These are phyloP conservation scores for Chiridota heheva DNA, from an alignment of 35 echinoderm and acorn worm species.

Conservation along the genomic window DNA sequence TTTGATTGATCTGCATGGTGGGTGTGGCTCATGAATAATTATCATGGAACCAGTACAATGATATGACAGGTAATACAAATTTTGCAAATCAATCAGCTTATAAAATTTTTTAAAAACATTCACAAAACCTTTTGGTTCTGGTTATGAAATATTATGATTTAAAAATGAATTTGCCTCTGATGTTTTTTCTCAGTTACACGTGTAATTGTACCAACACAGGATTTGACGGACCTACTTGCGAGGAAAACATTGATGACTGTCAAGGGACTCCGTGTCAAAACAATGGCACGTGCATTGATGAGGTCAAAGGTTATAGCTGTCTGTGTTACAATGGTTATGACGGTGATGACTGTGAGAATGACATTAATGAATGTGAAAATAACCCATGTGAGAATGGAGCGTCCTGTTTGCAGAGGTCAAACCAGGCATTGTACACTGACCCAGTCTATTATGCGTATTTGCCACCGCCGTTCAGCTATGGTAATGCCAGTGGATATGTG, in stretches of 20 bases:
- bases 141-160: no score
- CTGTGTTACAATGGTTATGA: slow-evolving; percentile 60
- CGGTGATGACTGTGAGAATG: slow-evolving; percentile 46
- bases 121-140: no score
- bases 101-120: no score
- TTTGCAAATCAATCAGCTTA: no score
- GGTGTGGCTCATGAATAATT: no score
- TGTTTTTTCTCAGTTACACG: slow-evolving; percentile 49
- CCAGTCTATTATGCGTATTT: slow-evolving; percentile 32
- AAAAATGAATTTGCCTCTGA: neutral
- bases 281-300: slow-evolving; percentile 58
- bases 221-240: slow-evolving; percentile 52
- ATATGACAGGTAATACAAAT: no score
- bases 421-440: slow-evolving; percentile 39
- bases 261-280: slow-evolving; percentile 44
- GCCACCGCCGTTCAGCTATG: slow-evolving; percentile 43
- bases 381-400: slow-evolving; percentile 55
- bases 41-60: no score
- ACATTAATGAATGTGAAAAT: slow-evolving; percentile 69
- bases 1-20: no score
- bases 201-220: slow-evolving; percentile 77
- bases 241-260: slow-evolving; percentile 80
- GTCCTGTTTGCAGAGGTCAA: slow-evolving; percentile 48
- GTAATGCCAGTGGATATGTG: slow-evolving; percentile 56
- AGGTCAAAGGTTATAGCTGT: slow-evolving; percentile 67